Percentiles rank a stretch among this genome's conserved stretches.
Evolutionary conservation across 1,140 invertebrate species (phyloP).

Genomic region (Trypoxylus dichotomus): DNA sequence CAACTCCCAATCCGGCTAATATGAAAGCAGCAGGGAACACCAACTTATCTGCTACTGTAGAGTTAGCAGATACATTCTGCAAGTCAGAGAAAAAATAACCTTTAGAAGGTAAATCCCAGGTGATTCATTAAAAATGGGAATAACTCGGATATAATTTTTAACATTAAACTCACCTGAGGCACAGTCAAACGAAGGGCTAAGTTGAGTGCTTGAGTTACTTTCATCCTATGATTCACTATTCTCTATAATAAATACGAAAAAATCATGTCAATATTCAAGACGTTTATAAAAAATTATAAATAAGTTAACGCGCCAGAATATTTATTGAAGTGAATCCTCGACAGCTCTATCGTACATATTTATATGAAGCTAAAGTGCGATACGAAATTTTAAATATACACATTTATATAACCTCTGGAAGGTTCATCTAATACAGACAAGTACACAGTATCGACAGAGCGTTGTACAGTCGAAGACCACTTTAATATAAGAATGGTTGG

Average conservation of each 20-base stretch:
- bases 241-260: slow-evolving; percentile 19
- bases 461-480: not conserved
- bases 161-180: slow-evolving; percentile 25
- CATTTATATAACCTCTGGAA: slow-evolving; percentile 26
- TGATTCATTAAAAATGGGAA: not conserved
- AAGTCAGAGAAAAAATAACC: slow-evolving; percentile 31
- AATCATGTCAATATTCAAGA: not conserved
- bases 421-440: slow-evolving; percentile 6
- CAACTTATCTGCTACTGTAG: slow-evolving; percentile 44
- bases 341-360: not conserved
- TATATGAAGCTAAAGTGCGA: slow-evolving; percentile 4
- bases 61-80: slow-evolving; percentile 45
- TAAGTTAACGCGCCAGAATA: not conserved
- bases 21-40: slow-evolving; percentile 50
- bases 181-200: slow-evolving; percentile 32
- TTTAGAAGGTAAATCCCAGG: not conserved
- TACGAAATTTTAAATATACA: slow-evolving; percentile 24
- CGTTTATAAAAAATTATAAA: not conserved
- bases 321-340: not conserved
- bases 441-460: not conserved
- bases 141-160: not conserved
- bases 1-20: slow-evolving; percentile 52
- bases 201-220: slow-evolving; percentile 30
- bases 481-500: not conserved
- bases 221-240: slow-evolving; percentile 29